These are phyloP conservation scores for Theodoxus fluviatilis DNA, from an alignment of 2,888 invertebrate species.

Conservation along the genomic window DNA sequence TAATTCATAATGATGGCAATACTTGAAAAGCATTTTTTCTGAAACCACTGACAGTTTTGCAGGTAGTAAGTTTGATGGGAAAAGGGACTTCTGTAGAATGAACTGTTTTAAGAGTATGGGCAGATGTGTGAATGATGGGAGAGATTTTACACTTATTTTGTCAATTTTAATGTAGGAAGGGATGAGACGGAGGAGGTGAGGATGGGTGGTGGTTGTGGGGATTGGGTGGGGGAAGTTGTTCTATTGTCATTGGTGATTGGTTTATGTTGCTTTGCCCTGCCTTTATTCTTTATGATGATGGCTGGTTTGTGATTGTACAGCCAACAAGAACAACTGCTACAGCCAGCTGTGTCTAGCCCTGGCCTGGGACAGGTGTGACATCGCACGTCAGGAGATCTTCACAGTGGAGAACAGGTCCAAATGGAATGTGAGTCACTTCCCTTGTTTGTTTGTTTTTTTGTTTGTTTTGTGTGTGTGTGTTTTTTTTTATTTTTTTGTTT, in stretches of 20 bases:
- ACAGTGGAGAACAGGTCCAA: conserved; percentile 44
- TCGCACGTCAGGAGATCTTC: conserved; percentile 63
- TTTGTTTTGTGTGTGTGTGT: conserved; percentile 7
- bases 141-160: not conserved
- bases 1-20: too few relatives aligned
- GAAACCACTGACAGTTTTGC: too few relatives aligned
- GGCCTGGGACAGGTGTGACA: conserved; percentile 64
- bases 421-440: conserved; percentile 40
- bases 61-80: too few relatives aligned
- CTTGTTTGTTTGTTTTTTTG: conserved; percentile 13
- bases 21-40: too few relatives aligned
- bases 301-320: conserved; percentile 41
- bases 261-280: too few relatives aligned
- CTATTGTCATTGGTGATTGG: too few relatives aligned
- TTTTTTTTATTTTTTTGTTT: not conserved
- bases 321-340: conserved; percentile 55
- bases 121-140: too few relatives aligned
- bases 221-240: not conserved
- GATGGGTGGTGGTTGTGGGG: too few relatives aligned
- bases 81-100: too few relatives aligned
- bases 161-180: not conserved
- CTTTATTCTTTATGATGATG: too few relatives aligned
- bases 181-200: not conserved
- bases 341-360: conserved; percentile 63
- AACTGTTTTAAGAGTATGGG: too few relatives aligned